Evolutionary conservation across 2,113 vertebrate species (phyloP).

Genomic region (Otolemur garnettii): DNA sequence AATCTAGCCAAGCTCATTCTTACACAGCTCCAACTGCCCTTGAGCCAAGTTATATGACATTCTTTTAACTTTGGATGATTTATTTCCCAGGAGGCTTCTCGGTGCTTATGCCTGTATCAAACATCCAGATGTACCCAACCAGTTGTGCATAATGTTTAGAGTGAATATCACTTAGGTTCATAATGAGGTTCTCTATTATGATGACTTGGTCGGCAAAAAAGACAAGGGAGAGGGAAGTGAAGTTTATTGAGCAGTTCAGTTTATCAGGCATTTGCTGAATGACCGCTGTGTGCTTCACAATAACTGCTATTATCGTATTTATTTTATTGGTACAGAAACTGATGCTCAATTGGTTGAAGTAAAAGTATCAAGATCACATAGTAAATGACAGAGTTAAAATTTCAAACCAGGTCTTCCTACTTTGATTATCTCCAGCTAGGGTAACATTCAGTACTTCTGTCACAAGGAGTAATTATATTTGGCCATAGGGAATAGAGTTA

Average conservation of each 20-base stretch:
- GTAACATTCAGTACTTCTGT: slow-evolving; percentile 14
- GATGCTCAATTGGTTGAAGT: background rate
- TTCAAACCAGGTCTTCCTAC: slow-evolving; percentile 9
- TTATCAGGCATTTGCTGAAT: background rate
- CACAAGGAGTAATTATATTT: slow-evolving; percentile 30
- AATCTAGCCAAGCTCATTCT: background rate
- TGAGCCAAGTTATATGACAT: background rate
- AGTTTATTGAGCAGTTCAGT: background rate
- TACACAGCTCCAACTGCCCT: background rate
- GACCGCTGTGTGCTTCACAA: background rate
- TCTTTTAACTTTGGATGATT: background rate
- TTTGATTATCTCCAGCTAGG: background rate
- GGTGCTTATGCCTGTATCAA: background rate
- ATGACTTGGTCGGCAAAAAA: background rate
- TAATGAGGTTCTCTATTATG: background rate
- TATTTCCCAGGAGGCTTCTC: slow-evolving; percentile 9
- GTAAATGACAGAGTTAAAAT: slow-evolving; percentile 32
- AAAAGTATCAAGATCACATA: slow-evolving; percentile 16
- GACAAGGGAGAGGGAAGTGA: background rate
- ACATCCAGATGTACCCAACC: background rate
- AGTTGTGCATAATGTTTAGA: background rate
- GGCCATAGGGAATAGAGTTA: background rate
- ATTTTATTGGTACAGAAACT: background rate
- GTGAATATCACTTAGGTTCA: background rate
- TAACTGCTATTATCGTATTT: background rate